These are phyloP conservation scores for Oryzias dopingdopingensis DNA, from an alignment of 2,797 vertebrate genomes.

Conservation along the genomic window DNA sequence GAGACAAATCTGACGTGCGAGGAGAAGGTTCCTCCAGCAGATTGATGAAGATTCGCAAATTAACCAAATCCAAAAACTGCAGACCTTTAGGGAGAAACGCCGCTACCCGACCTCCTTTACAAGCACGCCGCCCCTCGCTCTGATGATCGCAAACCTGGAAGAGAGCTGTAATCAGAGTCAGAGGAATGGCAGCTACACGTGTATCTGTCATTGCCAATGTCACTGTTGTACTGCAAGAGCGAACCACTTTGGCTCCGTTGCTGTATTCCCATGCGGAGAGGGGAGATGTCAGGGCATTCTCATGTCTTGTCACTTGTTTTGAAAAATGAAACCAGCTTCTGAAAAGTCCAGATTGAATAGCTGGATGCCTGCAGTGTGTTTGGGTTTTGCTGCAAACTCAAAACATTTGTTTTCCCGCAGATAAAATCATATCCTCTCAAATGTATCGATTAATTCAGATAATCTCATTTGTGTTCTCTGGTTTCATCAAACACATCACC, in stretches of 20 bases:
- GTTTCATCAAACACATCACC: conserved; percentile 24
- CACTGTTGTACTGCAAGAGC: neutral
- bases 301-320: conserved; percentile 7
- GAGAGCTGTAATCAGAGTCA: conserved; percentile 33
- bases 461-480: conserved; percentile 13
- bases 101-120: too few species aligned
- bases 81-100: too few species aligned
- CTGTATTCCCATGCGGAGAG: conserved; percentile 1
- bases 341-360: too few species aligned
- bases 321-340: too few species aligned
- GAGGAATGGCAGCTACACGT: conserved; percentile 37
- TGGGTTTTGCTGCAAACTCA: too few species aligned
- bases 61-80: too few species aligned
- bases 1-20: too few species aligned
- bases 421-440: conserved; percentile 11
- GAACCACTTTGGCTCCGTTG: conserved; percentile 3
- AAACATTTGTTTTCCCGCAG: too few species aligned
- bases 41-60: too few species aligned
- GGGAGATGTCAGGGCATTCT: conserved; percentile 10
- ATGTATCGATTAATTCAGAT: conserved; percentile 8
- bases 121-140: too few species aligned
- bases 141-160: conserved; percentile 17
- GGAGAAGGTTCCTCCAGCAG: too few species aligned
- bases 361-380: too few species aligned
- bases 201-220: conserved; percentile 25